Evolutionary conservation across 2,113 vertebrate genomes (phyloP).

Genomic region (Gallinago paraguaiae): DNA sequence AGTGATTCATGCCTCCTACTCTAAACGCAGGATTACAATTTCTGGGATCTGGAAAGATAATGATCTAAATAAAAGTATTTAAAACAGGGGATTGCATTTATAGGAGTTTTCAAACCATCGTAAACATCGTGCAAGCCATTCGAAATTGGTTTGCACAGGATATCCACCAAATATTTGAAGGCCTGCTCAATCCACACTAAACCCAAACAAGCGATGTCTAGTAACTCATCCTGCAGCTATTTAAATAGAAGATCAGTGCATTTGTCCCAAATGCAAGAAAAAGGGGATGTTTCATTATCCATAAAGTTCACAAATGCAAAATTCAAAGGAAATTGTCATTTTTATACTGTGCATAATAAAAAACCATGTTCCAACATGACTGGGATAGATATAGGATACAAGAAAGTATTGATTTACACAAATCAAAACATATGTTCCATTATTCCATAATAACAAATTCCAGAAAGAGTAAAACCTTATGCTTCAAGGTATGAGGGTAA

Average conservation of each 20-base stretch:
- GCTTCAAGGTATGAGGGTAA: neutral
- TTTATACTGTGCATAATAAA: neutral
- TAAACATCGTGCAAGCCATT: neutral
- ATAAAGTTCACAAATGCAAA: neutral
- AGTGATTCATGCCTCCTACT: neutral
- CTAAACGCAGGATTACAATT: neutral
- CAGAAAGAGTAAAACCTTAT: neutral
- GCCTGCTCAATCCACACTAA: neutral
- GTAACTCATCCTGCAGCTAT: neutral
- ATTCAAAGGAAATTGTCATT: neutral
- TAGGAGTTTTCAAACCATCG: neutral
- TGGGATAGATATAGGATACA: neutral
- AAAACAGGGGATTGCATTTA: neutral
- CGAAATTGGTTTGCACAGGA: neutral
- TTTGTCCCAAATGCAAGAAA: neutral
- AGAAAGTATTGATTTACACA: neutral
- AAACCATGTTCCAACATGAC: neutral
- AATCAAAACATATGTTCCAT: neutral
- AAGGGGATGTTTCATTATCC: neutral
- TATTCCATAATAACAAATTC: neutral
- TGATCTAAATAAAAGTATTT: neutral
- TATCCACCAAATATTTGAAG: neutral
- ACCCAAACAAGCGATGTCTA: neutral
- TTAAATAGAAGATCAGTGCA: neutral
- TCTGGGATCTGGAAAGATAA: neutral